These are phyloP conservation scores for Enteromius radiatus DNA, from an alignment of 2,797 vertebrate genomes.

Conservation along the genomic window DNA sequence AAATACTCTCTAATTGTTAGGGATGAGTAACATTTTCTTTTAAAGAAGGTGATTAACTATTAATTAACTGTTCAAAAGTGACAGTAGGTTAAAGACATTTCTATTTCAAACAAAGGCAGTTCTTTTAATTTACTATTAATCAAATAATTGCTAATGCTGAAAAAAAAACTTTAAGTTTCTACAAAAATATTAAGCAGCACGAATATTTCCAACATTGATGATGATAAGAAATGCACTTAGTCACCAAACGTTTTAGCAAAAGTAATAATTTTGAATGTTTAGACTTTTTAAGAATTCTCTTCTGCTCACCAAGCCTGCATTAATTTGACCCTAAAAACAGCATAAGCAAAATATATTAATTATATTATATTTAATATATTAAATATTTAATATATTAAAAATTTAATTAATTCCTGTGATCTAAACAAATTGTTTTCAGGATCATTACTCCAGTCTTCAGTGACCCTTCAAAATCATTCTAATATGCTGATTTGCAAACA, in stretches of 20 bases:
- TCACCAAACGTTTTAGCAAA: background rate
- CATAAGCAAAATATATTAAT: too few relatives aligned
- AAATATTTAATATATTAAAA: background rate
- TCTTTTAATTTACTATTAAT: background rate
- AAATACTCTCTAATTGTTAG: background rate
- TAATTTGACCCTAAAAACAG: background rate
- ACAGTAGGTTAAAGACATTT: background rate
- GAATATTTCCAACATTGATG: background rate
- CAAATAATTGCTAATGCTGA: background rate
- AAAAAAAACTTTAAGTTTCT: background rate
- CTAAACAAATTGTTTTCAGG: background rate
- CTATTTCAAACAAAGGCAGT: background rate
- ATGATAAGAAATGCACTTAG: background rate
- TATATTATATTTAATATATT: too few relatives aligned
- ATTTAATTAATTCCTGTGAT: background rate
- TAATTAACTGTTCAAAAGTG: background rate
- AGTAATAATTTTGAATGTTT: background rate
- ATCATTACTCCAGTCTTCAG: background rate
- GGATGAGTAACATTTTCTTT: background rate
- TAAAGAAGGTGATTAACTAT: background rate
- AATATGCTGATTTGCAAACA: background rate
- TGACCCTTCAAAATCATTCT: background rate
- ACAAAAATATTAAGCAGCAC: background rate
- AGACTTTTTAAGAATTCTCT: too few relatives aligned
- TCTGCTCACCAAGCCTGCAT: background rate